These are phyloP conservation scores for Pseudolycoriella hygida DNA, from an alignment of 2,888 invertebrate species.

Conservation along the genomic window DNA sequence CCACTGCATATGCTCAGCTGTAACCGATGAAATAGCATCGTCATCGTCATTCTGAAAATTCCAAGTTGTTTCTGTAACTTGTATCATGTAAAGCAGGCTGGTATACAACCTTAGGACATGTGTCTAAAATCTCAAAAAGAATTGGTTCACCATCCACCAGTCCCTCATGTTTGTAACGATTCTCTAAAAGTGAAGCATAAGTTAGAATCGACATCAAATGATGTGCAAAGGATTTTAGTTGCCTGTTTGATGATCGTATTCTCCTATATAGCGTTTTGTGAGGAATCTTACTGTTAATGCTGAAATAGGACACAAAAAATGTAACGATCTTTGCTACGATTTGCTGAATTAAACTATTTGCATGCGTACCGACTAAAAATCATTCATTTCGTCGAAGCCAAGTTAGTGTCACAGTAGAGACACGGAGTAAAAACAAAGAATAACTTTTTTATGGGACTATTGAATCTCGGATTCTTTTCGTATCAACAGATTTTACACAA, in stretches of 20 bases:
- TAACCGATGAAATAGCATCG: constrained; percentile 1
- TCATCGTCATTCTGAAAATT: neutral
- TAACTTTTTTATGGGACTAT: too few relatives aligned
- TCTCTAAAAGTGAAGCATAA: constrained; percentile 41
- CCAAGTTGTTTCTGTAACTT: neutral
- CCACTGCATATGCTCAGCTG: constrained; percentile 38
- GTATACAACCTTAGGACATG: constrained; percentile 40
- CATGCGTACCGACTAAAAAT: too few relatives aligned
- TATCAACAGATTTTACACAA: too few relatives aligned
- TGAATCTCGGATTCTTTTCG: too few relatives aligned
- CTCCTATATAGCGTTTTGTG: constrained; percentile 85
- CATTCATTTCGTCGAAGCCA: too few relatives aligned
- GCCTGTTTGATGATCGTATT: constrained; percentile 90
- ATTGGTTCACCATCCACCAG: constrained; percentile 77
- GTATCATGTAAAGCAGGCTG: too few relatives aligned
- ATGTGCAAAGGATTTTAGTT: constrained; percentile 10
- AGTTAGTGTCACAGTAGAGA: too few relatives aligned
- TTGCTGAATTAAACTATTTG: too few relatives aligned
- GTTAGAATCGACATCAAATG: neutral
- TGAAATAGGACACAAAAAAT: constrained; percentile 31
- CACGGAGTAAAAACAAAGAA: too few relatives aligned
- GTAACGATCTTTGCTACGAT: too few relatives aligned
- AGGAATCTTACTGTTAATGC: constrained; percentile 77
- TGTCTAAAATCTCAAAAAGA: constrained; percentile 78
- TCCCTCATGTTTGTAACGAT: constrained; percentile 78